Evolutionary conservation across 2,113 vertebrate genomes (phyloP).

Genomic region (Thamnophis sirtalis): DNA sequence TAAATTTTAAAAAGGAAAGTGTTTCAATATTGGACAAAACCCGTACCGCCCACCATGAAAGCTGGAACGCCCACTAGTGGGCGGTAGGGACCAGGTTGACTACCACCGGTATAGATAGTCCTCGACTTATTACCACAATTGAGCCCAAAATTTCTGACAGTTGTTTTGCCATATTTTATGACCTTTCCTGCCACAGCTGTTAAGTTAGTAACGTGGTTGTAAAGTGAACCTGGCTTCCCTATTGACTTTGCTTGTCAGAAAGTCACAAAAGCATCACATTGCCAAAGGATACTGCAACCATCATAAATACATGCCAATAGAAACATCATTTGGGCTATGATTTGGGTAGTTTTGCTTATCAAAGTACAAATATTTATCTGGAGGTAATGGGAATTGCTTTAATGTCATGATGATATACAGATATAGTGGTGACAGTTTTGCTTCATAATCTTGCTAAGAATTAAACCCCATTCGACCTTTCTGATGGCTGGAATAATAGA

Average conservation of each 20-base stretch:
- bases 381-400: neutral
- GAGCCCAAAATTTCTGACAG: neutral
- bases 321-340: neutral
- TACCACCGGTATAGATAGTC: neutral
- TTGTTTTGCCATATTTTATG: neutral
- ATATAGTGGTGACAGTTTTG: neutral
- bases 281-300: neutral
- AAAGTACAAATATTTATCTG: neutral
- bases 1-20: too few relatives aligned
- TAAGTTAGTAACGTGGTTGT: neutral
- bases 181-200: neutral
- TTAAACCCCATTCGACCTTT: neutral
- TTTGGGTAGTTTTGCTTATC: neutral
- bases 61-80: too few relatives aligned
- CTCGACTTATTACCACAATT: neutral
- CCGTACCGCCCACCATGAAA: too few relatives aligned
- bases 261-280: neutral
- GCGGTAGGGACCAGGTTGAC: too few relatives aligned
- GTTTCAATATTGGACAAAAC: too few relatives aligned
- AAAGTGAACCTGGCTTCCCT: neutral
- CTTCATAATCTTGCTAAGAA: neutral
- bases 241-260: neutral
- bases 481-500: neutral
- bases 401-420: neutral
- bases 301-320: neutral